A percentile compares a stretch with the other conserved stretches of the same genome.
These are phyloP conservation scores for Drosophila sordidula DNA, from an alignment of 2,888 invertebrate genomes.

Conservation along the genomic window DNA sequence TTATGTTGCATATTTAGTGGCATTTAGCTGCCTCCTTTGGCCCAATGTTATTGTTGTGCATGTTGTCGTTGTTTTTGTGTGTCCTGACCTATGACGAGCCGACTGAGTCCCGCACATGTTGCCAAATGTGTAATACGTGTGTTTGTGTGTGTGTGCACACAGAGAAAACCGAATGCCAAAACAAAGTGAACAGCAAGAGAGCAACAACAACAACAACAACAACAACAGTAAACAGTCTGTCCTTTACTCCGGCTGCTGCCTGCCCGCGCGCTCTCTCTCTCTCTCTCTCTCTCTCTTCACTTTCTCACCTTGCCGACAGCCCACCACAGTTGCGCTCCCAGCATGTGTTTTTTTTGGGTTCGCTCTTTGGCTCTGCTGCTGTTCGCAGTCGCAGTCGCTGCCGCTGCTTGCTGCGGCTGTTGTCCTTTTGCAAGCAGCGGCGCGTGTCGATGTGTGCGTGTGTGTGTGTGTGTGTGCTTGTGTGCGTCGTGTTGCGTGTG, in stretches of 20 bases:
- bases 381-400: constrained; percentile 29
- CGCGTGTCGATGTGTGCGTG: constrained; percentile 65
- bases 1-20: constrained; percentile 74
- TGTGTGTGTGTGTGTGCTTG: constrained; percentile 29
- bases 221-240: constrained; percentile 25
- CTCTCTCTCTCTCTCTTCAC: constrained; percentile 17
- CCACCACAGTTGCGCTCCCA: constrained; percentile 48
- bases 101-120: constrained; percentile 60
- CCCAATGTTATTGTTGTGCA: constrained; percentile 7
- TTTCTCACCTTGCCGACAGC: constrained; percentile 53
- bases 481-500: constrained; percentile 57
- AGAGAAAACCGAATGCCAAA: constrained; percentile 60
- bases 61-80: constrained; percentile 26
- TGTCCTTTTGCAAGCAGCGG: constrained; percentile 66
- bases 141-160: constrained; percentile 35
- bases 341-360: constrained; percentile 60
- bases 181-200: constrained; percentile 60
- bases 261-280: constrained; percentile 14
- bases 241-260: constrained; percentile 27
- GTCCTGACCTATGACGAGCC: constrained; percentile 69
- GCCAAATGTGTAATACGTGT: constrained; percentile 49
- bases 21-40: constrained; percentile 54
- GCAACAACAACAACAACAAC: constrained; percentile 24
- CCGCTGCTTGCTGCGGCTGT: constrained; percentile 39
- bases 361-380: constrained; percentile 46